These are phyloP conservation scores for Emys orbicularis DNA, from an alignment of 2,797 vertebrate genomes.

Conservation along the genomic window DNA sequence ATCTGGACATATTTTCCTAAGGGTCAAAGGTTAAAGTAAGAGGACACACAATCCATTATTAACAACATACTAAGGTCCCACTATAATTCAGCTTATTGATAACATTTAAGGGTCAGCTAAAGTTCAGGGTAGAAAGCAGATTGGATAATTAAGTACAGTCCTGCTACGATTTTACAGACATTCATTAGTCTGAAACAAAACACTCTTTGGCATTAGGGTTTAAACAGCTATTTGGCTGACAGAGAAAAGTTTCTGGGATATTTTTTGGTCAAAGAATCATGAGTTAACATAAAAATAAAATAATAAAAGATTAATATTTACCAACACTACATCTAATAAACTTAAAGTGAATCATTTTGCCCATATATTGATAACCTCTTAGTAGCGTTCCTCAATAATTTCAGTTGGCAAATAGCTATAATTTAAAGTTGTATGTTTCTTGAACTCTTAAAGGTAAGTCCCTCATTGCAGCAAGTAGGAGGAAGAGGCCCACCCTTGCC, in stretches of 20 bases:
- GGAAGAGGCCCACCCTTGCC: not conserved
- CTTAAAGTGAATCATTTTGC: not conserved
- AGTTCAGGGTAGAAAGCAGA: too few species aligned
- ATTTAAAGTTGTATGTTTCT: not conserved
- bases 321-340: too few species aligned
- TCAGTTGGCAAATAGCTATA: not conserved
- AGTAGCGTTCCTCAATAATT: not conserved
- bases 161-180: not conserved
- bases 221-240: not conserved
- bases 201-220: not conserved
- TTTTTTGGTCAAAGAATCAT: not conserved
- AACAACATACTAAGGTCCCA: too few species aligned
- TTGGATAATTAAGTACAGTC: too few species aligned
- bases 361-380: not conserved
- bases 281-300: not conserved
- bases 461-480: not conserved
- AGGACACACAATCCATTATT: too few species aligned
- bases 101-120: too few species aligned
- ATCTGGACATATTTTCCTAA: too few species aligned
- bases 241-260: not conserved
- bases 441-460: not conserved
- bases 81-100: too few species aligned
- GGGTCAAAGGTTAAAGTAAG: too few species aligned
- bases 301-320: too few species aligned
- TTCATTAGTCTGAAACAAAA: not conserved